Percentiles rank a stretch among this genome's conserved stretches.
Conservation (phyloP, 2,113 vertebrate species). For the Balaenoptera acutorostrata region DNA sequence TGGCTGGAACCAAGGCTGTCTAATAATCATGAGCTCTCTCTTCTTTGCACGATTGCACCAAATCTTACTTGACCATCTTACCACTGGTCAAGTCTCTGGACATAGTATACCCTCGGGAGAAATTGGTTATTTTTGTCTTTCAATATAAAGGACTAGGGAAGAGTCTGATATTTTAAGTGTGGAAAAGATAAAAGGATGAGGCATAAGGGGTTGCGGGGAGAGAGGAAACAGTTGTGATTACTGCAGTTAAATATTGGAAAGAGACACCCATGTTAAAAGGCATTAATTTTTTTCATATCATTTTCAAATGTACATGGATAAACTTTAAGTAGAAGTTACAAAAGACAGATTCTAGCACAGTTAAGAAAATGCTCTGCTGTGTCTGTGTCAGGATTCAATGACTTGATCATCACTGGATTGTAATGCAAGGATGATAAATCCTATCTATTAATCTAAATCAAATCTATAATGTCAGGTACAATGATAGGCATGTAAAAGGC, state of each 20-base stretch:
- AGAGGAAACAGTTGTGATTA: not conserved
- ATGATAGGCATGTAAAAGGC: not conserved
- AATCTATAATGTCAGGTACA: not conserved
- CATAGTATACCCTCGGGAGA: not conserved
- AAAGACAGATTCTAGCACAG: not conserved
- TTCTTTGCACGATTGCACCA: not conserved
- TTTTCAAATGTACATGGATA: not conserved
- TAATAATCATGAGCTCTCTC: not conserved
- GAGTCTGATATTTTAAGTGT: not conserved
- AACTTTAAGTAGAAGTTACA: not conserved
- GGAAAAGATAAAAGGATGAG: not conserved
- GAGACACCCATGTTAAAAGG: not conserved
- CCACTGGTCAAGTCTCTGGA: not conserved
- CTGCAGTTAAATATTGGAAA: not conserved
- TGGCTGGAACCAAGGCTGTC: not conserved
- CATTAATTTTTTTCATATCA: not conserved
- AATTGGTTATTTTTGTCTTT: not conserved
- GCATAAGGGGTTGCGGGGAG: rapidly evolving
- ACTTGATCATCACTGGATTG: not conserved
- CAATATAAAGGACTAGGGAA: not conserved
- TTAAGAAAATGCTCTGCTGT: not conserved
- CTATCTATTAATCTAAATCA: not conserved
- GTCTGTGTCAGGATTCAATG: not conserved
- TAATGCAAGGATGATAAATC: not conserved
- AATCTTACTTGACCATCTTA: not conserved